Percentiles rank a stretch among this genome's conserved stretches.
phyloP scores from a whole-genome alignment of 2,797 vertebrate genomes.

The Cynodonichthys magdalenae region DNA sequence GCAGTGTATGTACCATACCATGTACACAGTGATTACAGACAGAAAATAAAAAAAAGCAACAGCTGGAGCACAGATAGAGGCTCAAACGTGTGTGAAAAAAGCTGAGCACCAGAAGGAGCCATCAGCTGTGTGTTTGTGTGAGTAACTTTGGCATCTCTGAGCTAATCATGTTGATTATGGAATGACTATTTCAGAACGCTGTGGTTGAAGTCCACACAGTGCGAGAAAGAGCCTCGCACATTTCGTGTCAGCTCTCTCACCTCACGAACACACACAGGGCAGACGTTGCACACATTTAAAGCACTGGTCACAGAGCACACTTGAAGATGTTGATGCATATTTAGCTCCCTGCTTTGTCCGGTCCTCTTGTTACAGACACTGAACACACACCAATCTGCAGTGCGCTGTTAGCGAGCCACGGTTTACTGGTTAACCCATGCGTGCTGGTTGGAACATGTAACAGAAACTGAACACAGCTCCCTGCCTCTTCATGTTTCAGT shows the following conservation, averaged over 20 bases:
- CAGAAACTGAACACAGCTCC: constrained; percentile 34
- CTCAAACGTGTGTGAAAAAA: constrained; percentile 30
- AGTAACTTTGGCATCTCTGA: constrained; percentile 59
- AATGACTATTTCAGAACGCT: constrained; percentile 52
- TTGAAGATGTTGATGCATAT: constrained; percentile 21
- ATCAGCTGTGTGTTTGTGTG: constrained; percentile 19
- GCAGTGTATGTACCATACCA: constrained; percentile 18
- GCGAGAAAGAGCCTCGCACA: constrained; percentile 7
- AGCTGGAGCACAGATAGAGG: constrained; percentile 46
- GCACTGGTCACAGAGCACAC: constrained; percentile 24
- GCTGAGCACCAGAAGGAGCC: constrained; percentile 52
- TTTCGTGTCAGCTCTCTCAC: neutral
- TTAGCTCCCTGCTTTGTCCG: neutral
- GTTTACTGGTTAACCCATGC: constrained; percentile 36
- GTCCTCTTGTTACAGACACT: constrained; percentile 16
- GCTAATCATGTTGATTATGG: constrained; percentile 56
- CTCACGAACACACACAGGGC: constrained; percentile 4
- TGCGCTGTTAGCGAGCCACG: constrained; percentile 13
- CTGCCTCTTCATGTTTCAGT: constrained; percentile 15
- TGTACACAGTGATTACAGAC: neutral
- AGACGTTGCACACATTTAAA: constrained; percentile 20
- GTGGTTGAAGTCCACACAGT: constrained; percentile 45
- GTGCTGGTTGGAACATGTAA: constrained; percentile 28
- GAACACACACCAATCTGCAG: constrained; percentile 9
- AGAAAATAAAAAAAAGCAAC: constrained; percentile 32